Conservation (phyloP, 2,113 vertebrate genomes). For the Scomber colias region DNA sequence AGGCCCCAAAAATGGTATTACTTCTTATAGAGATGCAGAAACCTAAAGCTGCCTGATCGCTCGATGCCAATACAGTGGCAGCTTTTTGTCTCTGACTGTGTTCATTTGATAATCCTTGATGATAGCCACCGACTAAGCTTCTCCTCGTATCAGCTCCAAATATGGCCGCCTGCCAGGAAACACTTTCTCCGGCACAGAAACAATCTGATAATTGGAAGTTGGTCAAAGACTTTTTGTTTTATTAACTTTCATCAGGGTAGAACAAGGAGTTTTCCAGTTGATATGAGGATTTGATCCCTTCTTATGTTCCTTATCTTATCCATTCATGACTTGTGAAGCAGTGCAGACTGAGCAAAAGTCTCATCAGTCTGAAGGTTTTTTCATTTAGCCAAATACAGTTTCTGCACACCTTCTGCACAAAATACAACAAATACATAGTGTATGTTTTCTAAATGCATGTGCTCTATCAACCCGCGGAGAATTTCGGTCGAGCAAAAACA, state of each 20-base stretch:
- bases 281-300: slow-evolving; percentile 1
- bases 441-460: slow-evolving; percentile 21
- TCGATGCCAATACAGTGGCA: slow-evolving; percentile 60
- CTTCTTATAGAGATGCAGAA: slow-evolving; percentile 44
- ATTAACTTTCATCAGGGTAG: slow-evolving; percentile 10
- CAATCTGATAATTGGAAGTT: slow-evolving; percentile 43
- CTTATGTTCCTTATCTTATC: not conserved
- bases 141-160: slow-evolving; percentile 66
- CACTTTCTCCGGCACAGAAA: slow-evolving; percentile 48
- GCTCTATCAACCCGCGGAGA: slow-evolving; percentile 42
- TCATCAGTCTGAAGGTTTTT: not conserved
- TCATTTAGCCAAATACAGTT: not conserved
- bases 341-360: slow-evolving; percentile 1
- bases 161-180: slow-evolving; percentile 51
- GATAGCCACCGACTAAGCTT: slow-evolving; percentile 67
- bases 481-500: slow-evolving; percentile 57
- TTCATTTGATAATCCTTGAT: slow-evolving; percentile 76
- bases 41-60: slow-evolving; percentile 45
- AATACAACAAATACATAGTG: not conserved
- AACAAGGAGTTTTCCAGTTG: slow-evolving; percentile 7
- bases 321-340: too few species aligned
- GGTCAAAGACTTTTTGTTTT: slow-evolving; percentile 24
- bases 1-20: slow-evolving; percentile 39
- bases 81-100: slow-evolving; percentile 66
- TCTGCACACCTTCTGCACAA: not conserved